A percentile compares a stretch with the other conserved stretches of the same genome.
These are phyloP conservation scores for Graphium colonna DNA, from an alignment of 2,888 invertebrate species.

Conservation along the genomic window DNA sequence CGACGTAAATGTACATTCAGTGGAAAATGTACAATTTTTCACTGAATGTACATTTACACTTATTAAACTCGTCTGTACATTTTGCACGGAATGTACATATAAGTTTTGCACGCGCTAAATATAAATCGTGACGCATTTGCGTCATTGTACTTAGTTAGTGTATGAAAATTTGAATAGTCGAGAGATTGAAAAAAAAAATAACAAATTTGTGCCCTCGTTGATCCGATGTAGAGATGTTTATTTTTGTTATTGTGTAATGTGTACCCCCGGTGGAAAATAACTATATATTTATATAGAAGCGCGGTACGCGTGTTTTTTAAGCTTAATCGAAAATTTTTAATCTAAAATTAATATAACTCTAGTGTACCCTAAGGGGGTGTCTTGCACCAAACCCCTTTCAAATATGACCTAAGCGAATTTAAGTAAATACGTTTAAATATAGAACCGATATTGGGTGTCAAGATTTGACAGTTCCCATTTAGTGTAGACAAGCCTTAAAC, in stretches of 20 bases:
- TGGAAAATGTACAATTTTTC: no score
- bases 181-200: constrained; percentile 54
- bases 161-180: constrained; percentile 59
- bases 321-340: constrained; percentile 39
- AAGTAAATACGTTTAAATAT: no score
- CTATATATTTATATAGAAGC: constrained; percentile 54
- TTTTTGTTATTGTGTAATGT: constrained; percentile 73
- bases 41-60: no score
- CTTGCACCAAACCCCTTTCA: no score
- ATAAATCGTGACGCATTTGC: constrained; percentile 40
- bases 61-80: no score
- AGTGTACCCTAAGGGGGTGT: no score
- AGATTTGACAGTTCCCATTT: no score
- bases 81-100: constrained; percentile 12
- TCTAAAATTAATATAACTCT: constrained; percentile 19
- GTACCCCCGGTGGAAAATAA: constrained; percentile 63
- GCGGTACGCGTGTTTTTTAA: constrained; percentile 28
- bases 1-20: no score
- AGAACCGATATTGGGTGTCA: no score
- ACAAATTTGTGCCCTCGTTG: constrained; percentile 70
- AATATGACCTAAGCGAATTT: no score
- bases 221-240: constrained; percentile 79
- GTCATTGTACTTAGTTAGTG: constrained; percentile 76
- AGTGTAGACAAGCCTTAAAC: no score
- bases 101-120: background rate